A percentile compares a stretch with the other conserved stretches of the same genome.
Conservation (phyloP, 2,888 invertebrate species). For the Campoplex capitator region DNA sequence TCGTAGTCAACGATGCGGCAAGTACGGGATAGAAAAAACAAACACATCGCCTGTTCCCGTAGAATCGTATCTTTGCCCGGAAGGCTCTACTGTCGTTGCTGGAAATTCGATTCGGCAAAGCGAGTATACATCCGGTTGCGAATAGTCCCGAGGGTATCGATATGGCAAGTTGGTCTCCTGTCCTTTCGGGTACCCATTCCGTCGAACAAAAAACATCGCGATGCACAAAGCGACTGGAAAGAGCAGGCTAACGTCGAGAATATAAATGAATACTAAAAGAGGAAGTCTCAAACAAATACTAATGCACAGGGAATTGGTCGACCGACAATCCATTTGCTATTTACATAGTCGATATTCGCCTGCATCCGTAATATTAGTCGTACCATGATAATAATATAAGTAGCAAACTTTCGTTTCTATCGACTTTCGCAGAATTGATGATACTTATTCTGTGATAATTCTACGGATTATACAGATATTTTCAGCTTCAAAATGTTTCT, state of each 20-base stretch:
- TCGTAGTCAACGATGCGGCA: conserved; percentile 62
- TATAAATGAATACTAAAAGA: conserved; percentile 43
- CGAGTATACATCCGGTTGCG: conserved; percentile 60
- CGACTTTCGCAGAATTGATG: background rate
- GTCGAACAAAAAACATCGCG: background rate
- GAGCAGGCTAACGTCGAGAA: conserved; percentile 13
- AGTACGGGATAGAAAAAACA: conserved; percentile 40
- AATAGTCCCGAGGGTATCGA: conserved; percentile 56
- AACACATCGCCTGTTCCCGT: background rate
- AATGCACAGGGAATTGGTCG: conserved; percentile 7
- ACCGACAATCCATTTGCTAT: conserved; percentile 16
- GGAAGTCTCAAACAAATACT: conserved; percentile 30
- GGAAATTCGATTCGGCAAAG: conserved; percentile 62
- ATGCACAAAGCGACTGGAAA: conserved; percentile 21
- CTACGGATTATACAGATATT: background rate
- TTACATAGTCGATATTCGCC: conserved; percentile 5
- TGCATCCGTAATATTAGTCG: background rate
- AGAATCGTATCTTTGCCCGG: conserved; percentile 38
- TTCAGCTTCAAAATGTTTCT: background rate
- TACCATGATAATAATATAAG: background rate
- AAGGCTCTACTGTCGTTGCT: conserved; percentile 32
- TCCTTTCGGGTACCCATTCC: conserved; percentile 11
- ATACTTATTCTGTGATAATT: background rate
- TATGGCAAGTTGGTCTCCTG: conserved; percentile 27
- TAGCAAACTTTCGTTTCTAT: conserved; percentile 2